These are phyloP conservation scores for mouse (Mus musculus) DNA, from an alignment of 2,113 vertebrate genomes.

Conservation along the genomic window GRCm39 chr2:72884001-72884500, in stretches of 20 bases:
- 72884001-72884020: neutral
- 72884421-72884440: neutral
- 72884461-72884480: no score
- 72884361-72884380: neutral
- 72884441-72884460: neutral
- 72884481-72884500: neutral
- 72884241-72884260: no score
- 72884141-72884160: no score
- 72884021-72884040: no score
- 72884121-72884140: no score
- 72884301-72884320: neutral
- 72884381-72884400: neutral
- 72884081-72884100: neutral
- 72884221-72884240: no score
- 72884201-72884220: no score
- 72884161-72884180: no score
- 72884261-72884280: no score
- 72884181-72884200: no score
- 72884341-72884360: neutral
- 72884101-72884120: accelerated
- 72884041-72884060: neutral
- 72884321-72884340: neutral
- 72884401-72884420: neutral
- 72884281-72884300: no score
- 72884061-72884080: neutral